phyloP scores from a whole-genome alignment of 2,888 invertebrate species.

The Bhutanitis thaidina region DNA sequence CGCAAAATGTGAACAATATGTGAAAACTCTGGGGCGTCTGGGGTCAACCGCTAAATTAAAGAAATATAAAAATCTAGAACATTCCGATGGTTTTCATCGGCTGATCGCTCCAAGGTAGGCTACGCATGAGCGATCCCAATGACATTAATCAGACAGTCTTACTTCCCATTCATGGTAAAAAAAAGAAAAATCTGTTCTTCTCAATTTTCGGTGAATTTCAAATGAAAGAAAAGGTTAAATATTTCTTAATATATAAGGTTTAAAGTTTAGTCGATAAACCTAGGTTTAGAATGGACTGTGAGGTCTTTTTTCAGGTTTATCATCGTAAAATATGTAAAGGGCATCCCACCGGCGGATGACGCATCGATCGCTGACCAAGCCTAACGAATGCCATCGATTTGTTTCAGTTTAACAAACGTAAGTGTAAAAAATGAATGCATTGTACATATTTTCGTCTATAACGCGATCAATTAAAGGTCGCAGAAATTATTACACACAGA shows the following conservation, averaged over 20 bases:
- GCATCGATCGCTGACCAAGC: constrained; percentile 82
- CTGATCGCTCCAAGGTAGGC: constrained; percentile 44
- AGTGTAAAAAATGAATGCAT: constrained; percentile 43
- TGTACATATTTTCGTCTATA: constrained; percentile 28
- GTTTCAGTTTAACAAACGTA: constrained; percentile 41
- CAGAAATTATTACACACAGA: constrained; percentile 38
- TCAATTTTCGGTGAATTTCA: constrained; percentile 25
- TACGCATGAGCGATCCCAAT: constrained; percentile 65
- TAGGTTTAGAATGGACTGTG: constrained; percentile 22
- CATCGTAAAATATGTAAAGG: constrained; percentile 60
- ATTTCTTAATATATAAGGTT: constrained; percentile 21
- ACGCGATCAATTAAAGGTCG: constrained; percentile 26
- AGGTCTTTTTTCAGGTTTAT: constrained; percentile 35
- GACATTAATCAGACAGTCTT: constrained; percentile 63
- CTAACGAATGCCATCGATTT: constrained; percentile 77
- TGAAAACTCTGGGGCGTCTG: constrained; percentile 50
- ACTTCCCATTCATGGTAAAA: constrained; percentile 43
- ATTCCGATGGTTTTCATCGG: constrained; percentile 40
- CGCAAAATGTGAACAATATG: constrained; percentile 63
- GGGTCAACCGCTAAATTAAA: constrained; percentile 37
- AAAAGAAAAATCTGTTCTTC: constrained; percentile 35
- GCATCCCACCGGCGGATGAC: constrained; percentile 81
- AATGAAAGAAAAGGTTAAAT: constrained; percentile 9
- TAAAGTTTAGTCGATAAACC: constrained; percentile 24
- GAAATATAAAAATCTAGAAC: constrained; percentile 40